These are phyloP conservation scores for Channa argus DNA, from an alignment of 2,113 vertebrate genomes.

Conservation along the genomic window DNA sequence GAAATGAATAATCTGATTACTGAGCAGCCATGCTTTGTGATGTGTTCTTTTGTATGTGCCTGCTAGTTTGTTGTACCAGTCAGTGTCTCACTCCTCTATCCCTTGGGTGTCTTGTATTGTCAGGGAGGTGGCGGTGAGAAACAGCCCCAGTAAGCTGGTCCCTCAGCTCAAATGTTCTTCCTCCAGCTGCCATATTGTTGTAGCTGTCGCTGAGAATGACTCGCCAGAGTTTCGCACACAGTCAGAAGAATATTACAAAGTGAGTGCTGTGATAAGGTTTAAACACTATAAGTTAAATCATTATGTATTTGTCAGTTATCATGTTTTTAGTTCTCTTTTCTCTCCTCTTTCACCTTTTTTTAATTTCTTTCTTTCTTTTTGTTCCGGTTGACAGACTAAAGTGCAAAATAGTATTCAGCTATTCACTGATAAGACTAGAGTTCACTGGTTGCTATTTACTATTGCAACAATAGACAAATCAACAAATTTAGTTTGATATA, in stretches of 20 bases:
- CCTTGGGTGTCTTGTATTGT: conserved; percentile 29
- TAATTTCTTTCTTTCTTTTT: no score
- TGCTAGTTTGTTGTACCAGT: conserved; percentile 19
- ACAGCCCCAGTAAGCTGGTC: conserved; percentile 87
- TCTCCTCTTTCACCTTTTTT: no score
- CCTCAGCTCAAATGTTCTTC: conserved; percentile 50
- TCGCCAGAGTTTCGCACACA: conserved; percentile 91
- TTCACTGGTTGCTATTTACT: no score
- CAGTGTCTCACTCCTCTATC: conserved; percentile 43
- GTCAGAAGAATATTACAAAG: conserved; percentile 88
- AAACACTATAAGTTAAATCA: not conserved
- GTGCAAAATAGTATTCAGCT: no score
- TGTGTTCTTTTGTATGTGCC: conserved; percentile 7
- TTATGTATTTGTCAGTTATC: no score
- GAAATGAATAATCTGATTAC: no score
- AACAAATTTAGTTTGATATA: no score
- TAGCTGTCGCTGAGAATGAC: conserved; percentile 89
- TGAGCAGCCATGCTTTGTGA: no score
- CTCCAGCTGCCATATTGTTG: conserved; percentile 78
- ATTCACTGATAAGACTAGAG: no score
- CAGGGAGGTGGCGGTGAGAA: conserved; percentile 90
- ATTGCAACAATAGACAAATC: no score
- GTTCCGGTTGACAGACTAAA: no score
- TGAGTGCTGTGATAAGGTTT: conserved; percentile 55
- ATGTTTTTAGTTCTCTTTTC: no score